These are phyloP conservation scores for Orestias chungarensis DNA, from an alignment of 2,797 vertebrate genomes.

Conservation along the genomic window DNA sequence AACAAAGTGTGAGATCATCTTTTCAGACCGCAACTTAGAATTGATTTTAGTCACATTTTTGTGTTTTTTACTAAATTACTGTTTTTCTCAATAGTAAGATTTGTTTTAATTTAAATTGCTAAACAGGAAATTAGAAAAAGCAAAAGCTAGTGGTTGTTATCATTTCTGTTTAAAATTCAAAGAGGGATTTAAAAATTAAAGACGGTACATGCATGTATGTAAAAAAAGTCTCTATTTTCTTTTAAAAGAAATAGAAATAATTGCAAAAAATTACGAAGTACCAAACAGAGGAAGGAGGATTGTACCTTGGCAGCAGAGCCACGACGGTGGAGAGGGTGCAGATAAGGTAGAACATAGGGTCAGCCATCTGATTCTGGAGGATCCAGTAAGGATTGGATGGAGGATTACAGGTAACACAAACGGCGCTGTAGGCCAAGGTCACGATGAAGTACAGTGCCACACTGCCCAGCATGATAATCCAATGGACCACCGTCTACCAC, in stretches of 20 bases:
- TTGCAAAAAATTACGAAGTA: conserved; percentile 8
- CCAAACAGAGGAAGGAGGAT: conserved; percentile 1
- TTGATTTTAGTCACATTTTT: not conserved
- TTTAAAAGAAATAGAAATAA: not conserved
- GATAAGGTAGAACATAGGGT: conserved; percentile 89
- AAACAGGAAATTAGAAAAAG: too few relatives aligned
- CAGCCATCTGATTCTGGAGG: conserved; percentile 86
- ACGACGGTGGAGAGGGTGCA: conserved; percentile 85
- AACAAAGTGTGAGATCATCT: not conserved
- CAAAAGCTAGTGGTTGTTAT: not conserved
- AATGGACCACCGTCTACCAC: conserved; percentile 86
- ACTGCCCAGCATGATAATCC: conserved; percentile 82
- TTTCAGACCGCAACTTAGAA: too few relatives aligned
- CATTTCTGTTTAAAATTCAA: not conserved
- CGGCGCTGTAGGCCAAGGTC: conserved; percentile 82
- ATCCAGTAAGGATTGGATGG: conserved; percentile 89
- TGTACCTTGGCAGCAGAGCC: conserved; percentile 92
- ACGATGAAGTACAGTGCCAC: conserved; percentile 83
- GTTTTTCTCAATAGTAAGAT: not conserved
- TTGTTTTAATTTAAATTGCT: too few relatives aligned
- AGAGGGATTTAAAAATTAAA: not conserved
- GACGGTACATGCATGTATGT: not conserved
- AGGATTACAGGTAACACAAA: conserved; percentile 86
- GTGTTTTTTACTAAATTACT: not conserved
- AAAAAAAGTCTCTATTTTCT: not conserved